Evolutionary conservation across 64 coral and sea anemone genomes (phyloP), one percentile per base, ranked within the genome.

Genomic region (Dendrophyllia cribrosa): DNA sequence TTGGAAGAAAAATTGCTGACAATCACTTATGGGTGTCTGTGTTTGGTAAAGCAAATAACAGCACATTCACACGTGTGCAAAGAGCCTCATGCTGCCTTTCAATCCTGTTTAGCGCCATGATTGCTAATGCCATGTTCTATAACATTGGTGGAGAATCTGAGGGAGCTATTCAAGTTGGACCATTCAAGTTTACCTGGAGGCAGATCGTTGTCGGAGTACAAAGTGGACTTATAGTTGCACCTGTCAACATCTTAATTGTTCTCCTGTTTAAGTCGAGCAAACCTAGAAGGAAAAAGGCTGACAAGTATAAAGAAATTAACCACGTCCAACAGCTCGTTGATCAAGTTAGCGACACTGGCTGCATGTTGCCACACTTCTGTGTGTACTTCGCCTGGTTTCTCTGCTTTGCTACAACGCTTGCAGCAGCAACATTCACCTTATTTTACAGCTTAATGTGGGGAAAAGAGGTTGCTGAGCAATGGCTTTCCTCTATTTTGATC

Each of bases 401-500:
- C 4, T 97, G 95, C 89, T 68, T 94, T 7, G n/a, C 86, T 6
- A 88, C 88, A 49, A 53, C 93, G 3, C 21, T 85, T 17, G 51
- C 56, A 6, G 89, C 95, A 8, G 88, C 92, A 20, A 78, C 74
- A 5, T 75, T 97, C 49, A 97, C 92, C 0, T 88, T 97, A 20
- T 88, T 90, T 19, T 97, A 97, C 50, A 97, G 95, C 50, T 59
- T 97, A 61, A 76, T 90, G n/a, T 97, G 95, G 95, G 91, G 92
- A 0, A 97, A 94, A 70, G 89, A 89, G 6, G 56, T 94, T 51
- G 77, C 95, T 4, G 90, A 97, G 11, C 92, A 94, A 24, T 97
- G 95, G 95, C 95, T 97, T 24, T 80, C 95, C 12, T 97, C 95
- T 10, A 91, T 94, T 83, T 61, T 97, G 14, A 62, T 91, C 26